A percentile compares a stretch with the other conserved stretches of the same genome.
phyloP scores from a whole-genome alignment of 2,797 vertebrate species.

The Lepus oiostolus region DNA sequence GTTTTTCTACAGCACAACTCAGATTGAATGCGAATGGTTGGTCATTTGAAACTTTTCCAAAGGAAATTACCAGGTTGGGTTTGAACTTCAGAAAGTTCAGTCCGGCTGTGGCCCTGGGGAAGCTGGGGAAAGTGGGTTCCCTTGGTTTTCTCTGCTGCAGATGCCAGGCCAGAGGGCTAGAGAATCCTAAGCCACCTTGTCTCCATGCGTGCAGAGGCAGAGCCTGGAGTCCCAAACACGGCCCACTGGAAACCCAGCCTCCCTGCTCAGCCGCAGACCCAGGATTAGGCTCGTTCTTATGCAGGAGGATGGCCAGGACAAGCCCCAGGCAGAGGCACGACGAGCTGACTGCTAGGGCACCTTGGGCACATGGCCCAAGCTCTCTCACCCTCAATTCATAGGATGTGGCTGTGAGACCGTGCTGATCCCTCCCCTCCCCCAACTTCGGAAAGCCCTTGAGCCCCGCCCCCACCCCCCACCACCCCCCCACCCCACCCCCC shows the following conservation, averaged over 20 bases:
- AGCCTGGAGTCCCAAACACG: not conserved
- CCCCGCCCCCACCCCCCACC: no score
- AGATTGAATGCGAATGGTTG: not conserved
- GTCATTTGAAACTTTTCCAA: not conserved
- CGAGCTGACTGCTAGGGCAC: not conserved
- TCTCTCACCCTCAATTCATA: not conserved
- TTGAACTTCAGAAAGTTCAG: conserved; percentile 37
- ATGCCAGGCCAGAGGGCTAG: not conserved
- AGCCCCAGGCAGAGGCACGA: not conserved
- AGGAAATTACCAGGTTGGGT: not conserved
- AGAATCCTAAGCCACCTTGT: not conserved
- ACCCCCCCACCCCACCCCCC: no score
- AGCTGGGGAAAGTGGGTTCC: not conserved
- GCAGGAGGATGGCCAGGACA: not conserved
- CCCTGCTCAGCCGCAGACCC: not conserved
- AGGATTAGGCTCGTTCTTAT: not conserved
- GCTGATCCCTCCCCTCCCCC: fast-evolving
- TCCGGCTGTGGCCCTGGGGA: not conserved
- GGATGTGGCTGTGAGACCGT: not conserved
- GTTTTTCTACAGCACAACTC: not conserved
- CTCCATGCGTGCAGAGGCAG: not conserved
- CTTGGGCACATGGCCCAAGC: not conserved
- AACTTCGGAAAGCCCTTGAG: not conserved
- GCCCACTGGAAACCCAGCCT: not conserved
- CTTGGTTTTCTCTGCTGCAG: not conserved